These are phyloP conservation scores for Phaedon cochleariae DNA, from an alignment of 2,888 invertebrate genomes.

Conservation along the genomic window DNA sequence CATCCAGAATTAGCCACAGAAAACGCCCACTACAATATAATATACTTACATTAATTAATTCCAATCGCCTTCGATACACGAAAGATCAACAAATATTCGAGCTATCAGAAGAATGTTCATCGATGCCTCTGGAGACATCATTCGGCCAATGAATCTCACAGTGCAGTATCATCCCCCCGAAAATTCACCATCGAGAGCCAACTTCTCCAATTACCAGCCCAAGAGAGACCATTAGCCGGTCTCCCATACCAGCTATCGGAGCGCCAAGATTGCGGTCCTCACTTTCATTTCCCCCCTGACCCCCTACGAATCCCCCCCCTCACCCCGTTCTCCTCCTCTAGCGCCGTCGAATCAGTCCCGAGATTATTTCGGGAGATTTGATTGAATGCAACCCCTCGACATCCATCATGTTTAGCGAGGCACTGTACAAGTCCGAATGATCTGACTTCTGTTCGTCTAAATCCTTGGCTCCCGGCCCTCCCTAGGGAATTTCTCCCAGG, in stretches of 20 bases:
- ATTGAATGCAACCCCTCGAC: slow-evolving; percentile 55
- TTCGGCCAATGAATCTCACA: not conserved
- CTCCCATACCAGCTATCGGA: too few relatives aligned
- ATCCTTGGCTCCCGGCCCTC: slow-evolving; percentile 47
- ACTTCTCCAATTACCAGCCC: slow-evolving; percentile 36
- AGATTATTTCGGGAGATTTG: slow-evolving; percentile 55
- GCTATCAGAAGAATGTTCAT: not conserved
- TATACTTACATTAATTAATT: not conserved
- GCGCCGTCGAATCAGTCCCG: slow-evolving; percentile 51
- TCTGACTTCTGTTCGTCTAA: slow-evolving; percentile 55
- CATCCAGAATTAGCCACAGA: too few relatives aligned
- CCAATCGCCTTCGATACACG: not conserved
- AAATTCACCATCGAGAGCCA: slow-evolving; percentile 3
- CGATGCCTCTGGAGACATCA: not conserved
- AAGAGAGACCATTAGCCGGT: slow-evolving; percentile 37
- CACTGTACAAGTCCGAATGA: slow-evolving; percentile 54
- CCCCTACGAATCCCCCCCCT: slow-evolving; percentile 21
- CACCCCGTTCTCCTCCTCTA: slow-evolving; percentile 33
- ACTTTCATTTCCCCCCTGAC: slow-evolving; percentile 12
- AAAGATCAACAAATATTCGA: not conserved
- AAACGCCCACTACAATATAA: too few relatives aligned
- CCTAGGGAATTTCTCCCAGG: slow-evolving; percentile 42
- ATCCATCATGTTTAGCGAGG: slow-evolving; percentile 56
- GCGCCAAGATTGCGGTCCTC: slow-evolving; percentile 40
- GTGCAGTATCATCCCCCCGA: not conserved